Percentiles rank a stretch among this genome's conserved stretches.
These are phyloP conservation scores for Pseudococcus longispinus DNA, from an alignment of 2,888 invertebrate genomes.

Conservation along the genomic window DNA sequence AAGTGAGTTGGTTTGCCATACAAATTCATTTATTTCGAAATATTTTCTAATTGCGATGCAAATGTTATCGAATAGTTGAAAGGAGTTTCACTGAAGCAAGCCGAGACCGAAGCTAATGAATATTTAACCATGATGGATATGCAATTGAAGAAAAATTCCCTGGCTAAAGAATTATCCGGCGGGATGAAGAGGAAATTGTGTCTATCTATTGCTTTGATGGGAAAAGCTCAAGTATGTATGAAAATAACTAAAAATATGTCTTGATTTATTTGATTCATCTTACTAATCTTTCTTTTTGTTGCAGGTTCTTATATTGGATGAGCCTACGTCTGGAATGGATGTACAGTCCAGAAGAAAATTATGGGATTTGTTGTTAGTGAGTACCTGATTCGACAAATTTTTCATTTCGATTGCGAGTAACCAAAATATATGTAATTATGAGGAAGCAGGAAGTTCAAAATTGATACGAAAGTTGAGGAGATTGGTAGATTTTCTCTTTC, in stretches of 20 bases:
- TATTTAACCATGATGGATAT: conserved; percentile 72
- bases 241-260: not conserved
- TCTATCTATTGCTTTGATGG: conserved; percentile 84
- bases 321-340: conserved; percentile 92
- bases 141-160: conserved; percentile 69
- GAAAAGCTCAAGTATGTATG: conserved; percentile 69
- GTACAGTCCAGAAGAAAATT: conserved; percentile 85
- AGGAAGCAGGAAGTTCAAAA: not conserved
- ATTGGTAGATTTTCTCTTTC: no score
- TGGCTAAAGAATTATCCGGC: conserved; percentile 78
- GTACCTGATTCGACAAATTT: conserved; percentile 58
- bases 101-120: conserved; percentile 66
- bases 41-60: no score
- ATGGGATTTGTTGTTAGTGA: conserved; percentile 82
- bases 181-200: conserved; percentile 91
- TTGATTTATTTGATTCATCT: not conserved
- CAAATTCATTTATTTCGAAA: not conserved
- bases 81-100: conserved; percentile 65
- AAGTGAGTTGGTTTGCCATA: no score
- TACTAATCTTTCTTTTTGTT: not conserved
- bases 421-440: no score
- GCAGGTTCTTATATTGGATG: conserved; percentile 73
- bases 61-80: conserved; percentile 70
- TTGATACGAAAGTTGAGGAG: no score
- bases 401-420: no score